Base-by-base conservation (phyloP, 2,888 invertebrate genomes). In the Tricholauxania praeusta region DNA sequence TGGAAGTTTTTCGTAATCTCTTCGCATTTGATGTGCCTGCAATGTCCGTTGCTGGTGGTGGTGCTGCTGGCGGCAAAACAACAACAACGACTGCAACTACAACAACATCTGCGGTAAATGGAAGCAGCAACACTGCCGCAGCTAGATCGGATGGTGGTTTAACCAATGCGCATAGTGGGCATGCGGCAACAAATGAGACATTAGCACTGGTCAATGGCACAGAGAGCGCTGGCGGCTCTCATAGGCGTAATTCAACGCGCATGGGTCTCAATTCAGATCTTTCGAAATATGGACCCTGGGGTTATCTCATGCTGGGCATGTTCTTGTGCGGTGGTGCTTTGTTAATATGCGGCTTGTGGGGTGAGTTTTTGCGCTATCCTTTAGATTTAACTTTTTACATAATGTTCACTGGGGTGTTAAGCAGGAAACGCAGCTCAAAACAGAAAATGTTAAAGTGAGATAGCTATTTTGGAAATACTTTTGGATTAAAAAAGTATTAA, bases 271-370 rank as follows among this genome's bases (percentile, higher is more conserved):
- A 89, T 14, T 90, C 90, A 12, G 91, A 91, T 60, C 86, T 93
- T 76, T 91, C 91, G 74, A 92, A 92, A 71, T 93, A 93, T 83
- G 93, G 93, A 0, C 92, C 93, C 0, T 93, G 93, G 93, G 92
- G 92, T 78, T 93, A 93, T 82, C 88, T 93, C 52, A 91, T 93
- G 85, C 89, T 93, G 70, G 92, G 92, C 67, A 92, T 92, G 90
- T 87, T 93, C 53, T 89, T 92, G 77, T 92, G 92, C 82, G 92
- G 92, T 28, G 91, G 91, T 14, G 90, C 92, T 55, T 88, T 93
- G 79, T 90, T 92, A 88, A 91, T 93, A 85, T 93, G 92, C 80
- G 89, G 92, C 19, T 89, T 92, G 77, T 92, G 92, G 92, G 92
- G 87, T 87, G 83, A 80, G 85, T 12, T 7, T 39, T 39, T n/a